Conservation (phyloP, 2,797 vertebrate species). For the Peromyscus melanophrys region DNA sequence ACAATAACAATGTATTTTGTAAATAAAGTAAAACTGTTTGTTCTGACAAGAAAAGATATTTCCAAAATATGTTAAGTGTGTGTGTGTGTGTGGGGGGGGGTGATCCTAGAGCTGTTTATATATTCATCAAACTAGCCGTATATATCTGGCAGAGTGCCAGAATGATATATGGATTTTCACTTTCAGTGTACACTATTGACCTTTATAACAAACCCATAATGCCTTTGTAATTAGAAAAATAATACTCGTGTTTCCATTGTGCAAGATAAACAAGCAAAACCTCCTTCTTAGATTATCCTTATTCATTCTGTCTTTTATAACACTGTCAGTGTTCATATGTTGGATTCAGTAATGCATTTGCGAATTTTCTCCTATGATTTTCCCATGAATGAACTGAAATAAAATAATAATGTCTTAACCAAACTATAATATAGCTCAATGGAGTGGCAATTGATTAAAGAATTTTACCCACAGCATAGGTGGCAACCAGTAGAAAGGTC, state of each 20-base stretch:
- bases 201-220: conserved; percentile 12
- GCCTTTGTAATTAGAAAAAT: neutral
- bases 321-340: neutral
- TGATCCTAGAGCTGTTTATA: conserved; percentile 27
- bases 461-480: conserved; percentile 51
- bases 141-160: neutral
- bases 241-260: conserved; percentile 56
- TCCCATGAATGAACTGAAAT: conserved; percentile 47
- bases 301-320: conserved; percentile 26
- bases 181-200: neutral
- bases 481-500: conserved; percentile 35
- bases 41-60: conserved; percentile 45
- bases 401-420: conserved; percentile 31
- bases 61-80: conserved; percentile 9
- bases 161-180: conserved; percentile 25
- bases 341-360: conserved; percentile 22
- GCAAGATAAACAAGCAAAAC: neutral
- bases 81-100: neutral
- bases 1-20: conserved; percentile 23
- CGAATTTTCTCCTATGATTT: conserved; percentile 49
- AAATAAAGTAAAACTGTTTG: conserved; percentile 7
- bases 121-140: neutral
- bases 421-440: conserved; percentile 58
- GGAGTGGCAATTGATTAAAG: conserved; percentile 11
- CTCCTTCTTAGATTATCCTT: neutral